These are phyloP conservation scores for Mareca penelope DNA, from an alignment of 2,797 vertebrate species.

Conservation along the genomic window DNA sequence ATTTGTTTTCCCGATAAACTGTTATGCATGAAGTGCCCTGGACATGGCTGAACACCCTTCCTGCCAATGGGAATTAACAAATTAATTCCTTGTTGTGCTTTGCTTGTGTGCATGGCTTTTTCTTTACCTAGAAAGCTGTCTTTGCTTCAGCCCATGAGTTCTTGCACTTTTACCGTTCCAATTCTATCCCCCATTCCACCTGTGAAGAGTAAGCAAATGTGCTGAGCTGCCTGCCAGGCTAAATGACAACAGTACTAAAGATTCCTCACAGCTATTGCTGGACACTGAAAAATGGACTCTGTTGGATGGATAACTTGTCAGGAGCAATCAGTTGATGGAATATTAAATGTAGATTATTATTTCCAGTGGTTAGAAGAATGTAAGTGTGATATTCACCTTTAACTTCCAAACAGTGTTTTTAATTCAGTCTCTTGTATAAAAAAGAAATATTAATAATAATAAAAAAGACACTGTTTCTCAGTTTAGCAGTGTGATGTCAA, in stretches of 20 bases:
- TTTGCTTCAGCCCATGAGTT: too few relatives aligned
- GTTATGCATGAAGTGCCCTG: too few relatives aligned
- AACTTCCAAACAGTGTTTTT: constrained; percentile 16
- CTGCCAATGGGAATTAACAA: too few relatives aligned
- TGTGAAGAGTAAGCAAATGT: too few relatives aligned
- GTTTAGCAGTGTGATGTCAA: neutral
- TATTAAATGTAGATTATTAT: neutral
- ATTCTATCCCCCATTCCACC: too few relatives aligned
- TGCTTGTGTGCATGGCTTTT: too few relatives aligned
- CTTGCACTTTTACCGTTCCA: too few relatives aligned
- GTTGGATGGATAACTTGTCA: constrained; percentile 33
- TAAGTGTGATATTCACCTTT: constrained; percentile 15
- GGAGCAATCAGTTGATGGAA: neutral
- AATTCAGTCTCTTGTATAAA: constrained; percentile 4
- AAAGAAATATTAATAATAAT: constrained; percentile 13
- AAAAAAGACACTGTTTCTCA: neutral
- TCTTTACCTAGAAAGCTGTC: too few relatives aligned
- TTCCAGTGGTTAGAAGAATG: constrained; percentile 10
- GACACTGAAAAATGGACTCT: neutral
- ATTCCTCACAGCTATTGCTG: neutral
- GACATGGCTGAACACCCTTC: too few relatives aligned
- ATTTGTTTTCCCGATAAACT: too few relatives aligned
- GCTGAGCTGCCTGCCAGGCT: too few relatives aligned
- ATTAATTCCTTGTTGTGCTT: too few relatives aligned
- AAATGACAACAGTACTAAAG: neutral